These are phyloP conservation scores for Aradophagus sp. DNA, from an alignment of 1,140 invertebrate genomes.

Conservation along the genomic window DNA sequence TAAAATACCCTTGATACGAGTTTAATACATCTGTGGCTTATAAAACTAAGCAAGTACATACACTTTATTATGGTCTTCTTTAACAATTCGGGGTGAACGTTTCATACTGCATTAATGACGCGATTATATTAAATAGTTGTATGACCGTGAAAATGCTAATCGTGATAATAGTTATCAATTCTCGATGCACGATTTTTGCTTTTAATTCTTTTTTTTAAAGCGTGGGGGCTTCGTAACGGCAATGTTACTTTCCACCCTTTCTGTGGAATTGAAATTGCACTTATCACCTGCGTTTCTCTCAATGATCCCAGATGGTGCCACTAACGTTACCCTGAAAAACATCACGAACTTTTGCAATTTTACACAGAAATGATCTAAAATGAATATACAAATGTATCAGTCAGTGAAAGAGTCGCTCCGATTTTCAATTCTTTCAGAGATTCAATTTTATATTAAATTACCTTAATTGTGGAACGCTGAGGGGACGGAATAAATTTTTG, in stretches of 20 bases:
- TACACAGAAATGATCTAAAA: too few species aligned
- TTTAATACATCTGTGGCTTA: slow-evolving; percentile 47
- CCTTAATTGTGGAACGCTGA: slow-evolving; percentile 78
- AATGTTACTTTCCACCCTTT: slow-evolving; percentile 66
- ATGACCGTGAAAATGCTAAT: slow-evolving; percentile 28
- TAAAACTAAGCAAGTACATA: slow-evolving; percentile 51
- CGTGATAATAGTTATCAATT: slow-evolving; percentile 20
- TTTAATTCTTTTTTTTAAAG: slow-evolving; percentile 71
- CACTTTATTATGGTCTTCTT: slow-evolving; percentile 23
- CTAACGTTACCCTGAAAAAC: slow-evolving; percentile 69
- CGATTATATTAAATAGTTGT: too few species aligned
- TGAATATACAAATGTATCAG: too few species aligned
- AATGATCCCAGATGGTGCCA: slow-evolving; percentile 65
- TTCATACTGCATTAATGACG: too few species aligned
- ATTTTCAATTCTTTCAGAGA: too few species aligned
- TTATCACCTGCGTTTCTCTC: slow-evolving; percentile 63
- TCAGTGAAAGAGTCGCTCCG: too few species aligned
- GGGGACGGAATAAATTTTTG: slow-evolving; percentile 76
- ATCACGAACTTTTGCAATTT: too few species aligned
- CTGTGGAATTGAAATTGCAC: slow-evolving; percentile 60
- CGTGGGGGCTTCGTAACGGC: slow-evolving; percentile 65
- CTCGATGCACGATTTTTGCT: slow-evolving; percentile 61
- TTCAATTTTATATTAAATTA: too few species aligned
- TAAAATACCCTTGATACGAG: slow-evolving; percentile 47
- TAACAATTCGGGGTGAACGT: slow-evolving; percentile 8